Conservation (phyloP, 2,888 invertebrate species). For the Spisula solida region DNA sequence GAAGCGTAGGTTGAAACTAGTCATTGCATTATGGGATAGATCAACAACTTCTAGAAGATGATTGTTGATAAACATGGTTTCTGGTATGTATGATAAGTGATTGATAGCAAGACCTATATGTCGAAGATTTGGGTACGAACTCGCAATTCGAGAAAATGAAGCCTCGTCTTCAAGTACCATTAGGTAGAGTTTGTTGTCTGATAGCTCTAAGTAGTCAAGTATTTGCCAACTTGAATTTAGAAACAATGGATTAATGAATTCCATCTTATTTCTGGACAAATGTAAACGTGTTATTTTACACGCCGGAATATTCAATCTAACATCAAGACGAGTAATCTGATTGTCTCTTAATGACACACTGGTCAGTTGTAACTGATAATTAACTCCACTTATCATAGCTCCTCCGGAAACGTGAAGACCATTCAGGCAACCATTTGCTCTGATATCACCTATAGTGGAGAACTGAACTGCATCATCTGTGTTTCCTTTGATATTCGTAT, state of each 20-base stretch:
- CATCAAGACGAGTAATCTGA: not conserved
- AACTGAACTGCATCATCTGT: not conserved
- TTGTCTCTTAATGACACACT: not conserved
- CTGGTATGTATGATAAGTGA: not conserved
- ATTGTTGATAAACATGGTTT: not conserved
- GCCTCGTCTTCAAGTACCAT: not conserved
- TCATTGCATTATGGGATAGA: not conserved
- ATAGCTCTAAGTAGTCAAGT: not conserved
- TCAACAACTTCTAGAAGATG: not conserved
- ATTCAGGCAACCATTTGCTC: not conserved
- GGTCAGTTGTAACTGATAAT: not conserved
- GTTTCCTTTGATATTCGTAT: not conserved
- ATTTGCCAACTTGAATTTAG: not conserved
- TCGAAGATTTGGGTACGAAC: not conserved
- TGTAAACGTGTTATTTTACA: not conserved
- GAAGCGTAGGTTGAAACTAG: not conserved
- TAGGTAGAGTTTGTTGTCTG: not conserved
- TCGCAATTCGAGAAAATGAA: not conserved
- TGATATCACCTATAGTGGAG: not conserved
- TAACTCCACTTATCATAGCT: not conserved
- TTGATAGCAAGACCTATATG: not conserved
- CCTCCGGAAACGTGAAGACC: not conserved
- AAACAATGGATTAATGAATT: not conserved
- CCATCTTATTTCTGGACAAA: slow-evolving; percentile 9
- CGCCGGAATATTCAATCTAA: not conserved